Evolutionary conservation across 1,140 invertebrate species (phyloP).

Genomic region (Macrosteles quadrilineatus): DNA sequence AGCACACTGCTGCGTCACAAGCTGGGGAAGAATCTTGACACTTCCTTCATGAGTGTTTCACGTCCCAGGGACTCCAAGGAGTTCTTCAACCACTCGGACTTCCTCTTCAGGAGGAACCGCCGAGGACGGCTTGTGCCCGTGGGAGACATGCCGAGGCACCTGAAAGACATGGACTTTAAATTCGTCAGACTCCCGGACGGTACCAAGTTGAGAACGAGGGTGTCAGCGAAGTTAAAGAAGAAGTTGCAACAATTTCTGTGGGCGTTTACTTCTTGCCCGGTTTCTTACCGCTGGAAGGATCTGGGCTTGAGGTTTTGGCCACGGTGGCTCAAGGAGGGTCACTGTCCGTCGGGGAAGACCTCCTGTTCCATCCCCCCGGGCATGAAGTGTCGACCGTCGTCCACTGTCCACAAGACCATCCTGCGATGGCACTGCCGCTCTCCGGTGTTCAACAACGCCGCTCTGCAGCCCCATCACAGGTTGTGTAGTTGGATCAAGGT

Average conservation of each 20-base stretch:
- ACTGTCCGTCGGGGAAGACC: slow-evolving; percentile 49
- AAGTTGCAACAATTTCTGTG: slow-evolving; percentile 58
- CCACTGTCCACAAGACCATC: slow-evolving; percentile 49
- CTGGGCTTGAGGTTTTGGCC: slow-evolving; percentile 62
- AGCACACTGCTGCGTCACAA: slow-evolving; percentile 48
- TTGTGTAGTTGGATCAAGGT: slow-evolving; percentile 54
- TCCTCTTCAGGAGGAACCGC: slow-evolving; percentile 49
- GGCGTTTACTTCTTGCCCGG: slow-evolving; percentile 60
- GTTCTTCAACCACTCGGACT: slow-evolving; percentile 46
- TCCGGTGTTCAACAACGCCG: slow-evolving; percentile 24
- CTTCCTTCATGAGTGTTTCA: slow-evolving; percentile 53
- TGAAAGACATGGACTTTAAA: slow-evolving; percentile 48
- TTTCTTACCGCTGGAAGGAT: slow-evolving; percentile 58
- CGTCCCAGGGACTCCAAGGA: slow-evolving; percentile 27
- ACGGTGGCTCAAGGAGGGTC: slow-evolving; percentile 58
- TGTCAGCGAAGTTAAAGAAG: slow-evolving; percentile 48
- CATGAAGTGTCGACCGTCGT: slow-evolving; percentile 55
- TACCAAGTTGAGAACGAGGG: slow-evolving; percentile 48
- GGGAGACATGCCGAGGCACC: slow-evolving; percentile 51
- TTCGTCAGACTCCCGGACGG: slow-evolving; percentile 49
- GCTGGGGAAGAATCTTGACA: slow-evolving; percentile 55
- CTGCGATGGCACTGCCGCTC: slow-evolving; percentile 45
- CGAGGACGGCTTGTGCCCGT: slow-evolving; percentile 49
- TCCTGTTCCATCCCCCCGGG: slow-evolving; percentile 63
- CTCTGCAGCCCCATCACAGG: slow-evolving; percentile 28